Evolutionary conservation across 1,140 invertebrate species (phyloP).

Genomic region (Hydropsyche tenuis): DNA sequence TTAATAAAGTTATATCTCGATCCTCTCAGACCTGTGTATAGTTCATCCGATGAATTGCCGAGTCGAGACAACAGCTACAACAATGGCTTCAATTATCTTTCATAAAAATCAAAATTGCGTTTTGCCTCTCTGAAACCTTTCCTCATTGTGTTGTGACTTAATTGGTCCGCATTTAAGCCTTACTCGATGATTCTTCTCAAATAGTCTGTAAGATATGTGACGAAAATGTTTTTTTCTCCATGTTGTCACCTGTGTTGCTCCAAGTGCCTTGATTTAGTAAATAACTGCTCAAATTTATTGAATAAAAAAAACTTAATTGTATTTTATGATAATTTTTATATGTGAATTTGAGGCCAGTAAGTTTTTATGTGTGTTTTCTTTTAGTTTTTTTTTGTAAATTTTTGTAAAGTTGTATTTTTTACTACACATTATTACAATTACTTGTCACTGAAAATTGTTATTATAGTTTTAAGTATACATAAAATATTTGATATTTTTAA

Average conservation of each 20-base stretch:
- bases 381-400: conserved; percentile 30
- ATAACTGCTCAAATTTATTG: conserved; percentile 2
- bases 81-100: conserved; percentile 47
- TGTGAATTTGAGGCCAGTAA: conserved; percentile 36
- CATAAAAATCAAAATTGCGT: conserved; percentile 45
- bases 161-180: conserved; percentile 5
- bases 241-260: not conserved
- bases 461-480: conserved; percentile 28
- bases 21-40: conserved; percentile 17
- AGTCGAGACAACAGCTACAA: conserved; percentile 24
- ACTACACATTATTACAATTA: not conserved
- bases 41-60: not conserved
- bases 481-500: conserved; percentile 25
- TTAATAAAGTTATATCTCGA: conserved; percentile 48
- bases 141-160: conserved; percentile 7
- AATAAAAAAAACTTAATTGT: not conserved
- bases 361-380: conserved; percentile 12
- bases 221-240: not conserved
- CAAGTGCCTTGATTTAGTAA: conserved; percentile 2
- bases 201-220: not conserved
- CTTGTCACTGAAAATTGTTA: conserved; percentile 34
- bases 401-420: conserved; percentile 35
- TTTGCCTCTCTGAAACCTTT: conserved; percentile 32
- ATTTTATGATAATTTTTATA: not conserved
- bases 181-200: not conserved